Evolutionary conservation across 2,113 vertebrate species (phyloP).

Genomic region (Mirza zaza): DNA sequence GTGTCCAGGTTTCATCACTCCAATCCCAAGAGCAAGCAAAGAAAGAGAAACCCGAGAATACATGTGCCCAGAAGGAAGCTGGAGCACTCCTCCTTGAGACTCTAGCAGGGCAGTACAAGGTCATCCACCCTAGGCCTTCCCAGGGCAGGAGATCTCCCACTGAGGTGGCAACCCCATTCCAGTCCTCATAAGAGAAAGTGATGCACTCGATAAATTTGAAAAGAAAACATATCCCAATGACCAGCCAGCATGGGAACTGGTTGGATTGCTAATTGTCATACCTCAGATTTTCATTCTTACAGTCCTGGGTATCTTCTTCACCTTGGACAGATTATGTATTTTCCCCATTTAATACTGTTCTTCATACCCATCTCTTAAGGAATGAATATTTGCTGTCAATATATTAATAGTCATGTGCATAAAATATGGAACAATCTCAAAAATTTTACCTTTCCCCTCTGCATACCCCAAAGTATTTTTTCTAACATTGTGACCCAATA

Average conservation of each 20-base stretch:
- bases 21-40: not conserved
- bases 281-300: not conserved
- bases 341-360: not conserved
- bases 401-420: not conserved
- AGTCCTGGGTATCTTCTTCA: not conserved
- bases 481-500: not conserved
- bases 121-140: not conserved
- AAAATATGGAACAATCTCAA: not conserved
- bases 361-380: not conserved
- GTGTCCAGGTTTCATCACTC: not conserved
- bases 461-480: not conserved
- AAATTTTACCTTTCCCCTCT: not conserved
- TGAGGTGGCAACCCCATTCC: not conserved
- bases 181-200: not conserved
- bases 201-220: not conserved
- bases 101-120: not conserved
- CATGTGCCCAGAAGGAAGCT: rapidly evolving
- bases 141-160: not conserved
- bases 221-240: not conserved
- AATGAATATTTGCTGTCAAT: not conserved
- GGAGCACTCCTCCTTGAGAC: not conserved
- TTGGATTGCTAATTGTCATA: not conserved
- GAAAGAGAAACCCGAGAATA: not conserved
- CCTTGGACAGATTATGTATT: not conserved
- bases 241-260: too few relatives aligned